Evolutionary conservation across 2,888 invertebrate genomes (phyloP), one percentile per base, ranked within the genome.

Genomic region (Drosophila flavopinicola): DNA sequence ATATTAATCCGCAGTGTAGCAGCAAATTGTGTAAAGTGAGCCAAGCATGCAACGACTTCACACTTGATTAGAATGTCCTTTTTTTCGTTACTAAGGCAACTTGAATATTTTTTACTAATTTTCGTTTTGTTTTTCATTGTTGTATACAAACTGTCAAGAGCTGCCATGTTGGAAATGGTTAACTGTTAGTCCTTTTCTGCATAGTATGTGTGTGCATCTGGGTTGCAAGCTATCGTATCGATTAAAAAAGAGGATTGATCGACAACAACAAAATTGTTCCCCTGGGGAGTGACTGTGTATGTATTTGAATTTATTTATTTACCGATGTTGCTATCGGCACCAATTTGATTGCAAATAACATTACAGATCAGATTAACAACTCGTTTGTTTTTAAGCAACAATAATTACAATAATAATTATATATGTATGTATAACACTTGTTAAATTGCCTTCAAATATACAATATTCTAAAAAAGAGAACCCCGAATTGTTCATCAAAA

Each of bases 401-500:
- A 80, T 84, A 76, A 70, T 82, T 78, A 75, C 61, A 79, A 78
- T 83, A 67, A 75, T 82, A 69, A 52, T 70, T 51, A 35, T 59
- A 54, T 49, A 56, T 63, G 58, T 72, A 77, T 56, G 53, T 66
- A 71, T 66, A 82, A 85, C 67, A 59, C 35, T 75, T 87, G 59
- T 69, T 72, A 69, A 75, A 83, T 75, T 78, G 78, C 70, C 61
- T 63, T 80, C 66, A 73, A 74, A 70, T 85, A 66, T 85, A 85
- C 63, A 85, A 76, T 78, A 83, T 64, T 85, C 66, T 64, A 51
- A 71, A 75, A 64, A 66, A 65, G 42, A 59, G 58, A 75, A 72
- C 65, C 69, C 75, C 72, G 61, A 80, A 78, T 82, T 72, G 73
- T 85, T 82, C 60, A 69, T 87, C 48, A 79, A 75, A 87, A 85